phyloP scores from a whole-genome alignment of 2,113 vertebrate genomes.

The Gambusia holbrooki region DNA sequence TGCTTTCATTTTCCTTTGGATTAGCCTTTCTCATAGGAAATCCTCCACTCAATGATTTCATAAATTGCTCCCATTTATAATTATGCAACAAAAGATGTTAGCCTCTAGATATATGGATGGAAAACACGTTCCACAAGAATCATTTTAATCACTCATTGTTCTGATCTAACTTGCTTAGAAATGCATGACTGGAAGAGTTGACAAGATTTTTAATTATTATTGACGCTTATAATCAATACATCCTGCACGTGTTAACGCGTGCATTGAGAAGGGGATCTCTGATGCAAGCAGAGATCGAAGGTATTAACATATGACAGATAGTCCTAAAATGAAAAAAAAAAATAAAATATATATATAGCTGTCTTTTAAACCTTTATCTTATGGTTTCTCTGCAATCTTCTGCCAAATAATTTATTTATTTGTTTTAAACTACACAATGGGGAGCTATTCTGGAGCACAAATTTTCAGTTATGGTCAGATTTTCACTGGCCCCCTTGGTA shows the following conservation, averaged over 20 bases:
- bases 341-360: neutral
- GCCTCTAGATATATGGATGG: neutral
- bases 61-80: neutral
- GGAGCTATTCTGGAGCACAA: conserved; percentile 4
- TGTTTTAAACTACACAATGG: neutral
- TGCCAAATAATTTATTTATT: neutral
- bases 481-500: neutral
- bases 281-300: neutral
- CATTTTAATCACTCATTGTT: neutral
- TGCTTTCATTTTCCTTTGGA: no score
- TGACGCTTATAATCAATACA: neutral
- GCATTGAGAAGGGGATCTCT: neutral
- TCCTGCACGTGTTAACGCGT: neutral
- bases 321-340: neutral
- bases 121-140: neutral
- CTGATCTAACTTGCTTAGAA: neutral
- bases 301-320: neutral
- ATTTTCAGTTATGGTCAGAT: conserved; percentile 9
- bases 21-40: no score
- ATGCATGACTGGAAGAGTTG: neutral
- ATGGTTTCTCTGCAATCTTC: neutral
- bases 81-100: neutral
- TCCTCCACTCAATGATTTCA: no score
- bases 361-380: neutral
- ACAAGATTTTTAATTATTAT: neutral